Base-by-base conservation (phyloP, 2,113 vertebrate genomes). In the Xerus inauris region DNA sequence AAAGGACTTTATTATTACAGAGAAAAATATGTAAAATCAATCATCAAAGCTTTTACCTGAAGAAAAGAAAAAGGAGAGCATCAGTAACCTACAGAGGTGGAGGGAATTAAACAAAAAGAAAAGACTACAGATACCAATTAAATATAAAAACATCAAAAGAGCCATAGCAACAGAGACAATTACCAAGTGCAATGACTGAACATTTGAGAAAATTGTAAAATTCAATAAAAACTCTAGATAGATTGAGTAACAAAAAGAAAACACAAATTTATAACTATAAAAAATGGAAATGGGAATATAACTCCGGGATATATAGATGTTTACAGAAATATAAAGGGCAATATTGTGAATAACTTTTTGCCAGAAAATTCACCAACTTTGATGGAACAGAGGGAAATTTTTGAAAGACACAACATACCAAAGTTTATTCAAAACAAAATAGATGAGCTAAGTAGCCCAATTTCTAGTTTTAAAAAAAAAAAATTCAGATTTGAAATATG, bases 161-260 rank as follows among this genome's bases (percentile, higher is more conserved):
- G 51, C 13, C 12, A n/a, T 85, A 86, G n/a, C 1, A n/a, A 14
- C 1, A 85, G 13, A 75, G 22, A 89, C 40, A 84, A 14, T 92
- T 72, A 40, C 73, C 1, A 35, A 32, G 57, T 26, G 12, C 38
- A 40, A 59, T 62, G 35, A 28, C 42, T 89, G 40, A 49, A 40
- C 75, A 86, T 81, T 95, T 64, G 79, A 91, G 22, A 72, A 89
- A n/a, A 89, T 75, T 24, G 35, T 92, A 47, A 89, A 92, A 80
- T 13, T 88, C 24, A 59, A 64, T 84, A 30, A 67, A 92, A 84
- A 59, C 28, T 57, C 19, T 84, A 64, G 57, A 65, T 10, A 92
- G 47, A 24, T 3, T 89, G 40, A 81, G 85, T 11, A 81, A 57
- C 67, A 85, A 85, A 94, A 38, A 83, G 6, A 77, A 91, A 62